A percentile compares a stretch with the other conserved stretches of the same genome.
Evolutionary conservation across 2,797 vertebrate species (phyloP).

Genomic region (Manis javanica): DNA sequence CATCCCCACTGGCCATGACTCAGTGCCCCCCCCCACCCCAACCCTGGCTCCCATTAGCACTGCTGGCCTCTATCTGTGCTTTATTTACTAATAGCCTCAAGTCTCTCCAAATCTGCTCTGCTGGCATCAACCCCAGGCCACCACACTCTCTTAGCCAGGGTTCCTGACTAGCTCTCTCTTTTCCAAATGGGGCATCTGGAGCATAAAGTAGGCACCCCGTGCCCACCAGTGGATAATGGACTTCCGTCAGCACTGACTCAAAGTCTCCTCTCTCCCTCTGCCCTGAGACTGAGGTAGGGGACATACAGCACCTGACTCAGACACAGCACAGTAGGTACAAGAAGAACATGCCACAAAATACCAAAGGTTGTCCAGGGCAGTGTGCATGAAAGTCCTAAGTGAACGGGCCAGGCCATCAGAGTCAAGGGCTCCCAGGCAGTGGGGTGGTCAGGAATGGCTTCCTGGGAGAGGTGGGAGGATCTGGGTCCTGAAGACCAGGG

Average conservation of each 20-base stretch:
- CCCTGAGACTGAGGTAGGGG: background rate
- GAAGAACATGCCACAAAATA: background rate
- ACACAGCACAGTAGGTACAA: background rate
- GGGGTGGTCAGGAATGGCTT: background rate
- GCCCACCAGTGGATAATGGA: background rate
- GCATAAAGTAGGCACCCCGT: background rate
- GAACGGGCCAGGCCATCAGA: background rate
- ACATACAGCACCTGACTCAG: background rate
- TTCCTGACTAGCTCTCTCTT: background rate
- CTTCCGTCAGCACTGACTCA: background rate
- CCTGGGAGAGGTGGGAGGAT: background rate
- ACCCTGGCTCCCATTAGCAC: background rate
- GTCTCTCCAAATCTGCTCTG: constrained; percentile 22
- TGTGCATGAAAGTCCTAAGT: background rate
- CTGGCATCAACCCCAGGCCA: constrained; percentile 13
- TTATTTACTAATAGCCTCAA: constrained; percentile 52
- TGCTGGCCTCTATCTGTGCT: background rate
- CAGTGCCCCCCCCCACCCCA: background rate
- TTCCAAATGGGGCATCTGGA: constrained; percentile 18
- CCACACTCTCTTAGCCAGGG: background rate
- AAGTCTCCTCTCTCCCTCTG: background rate
- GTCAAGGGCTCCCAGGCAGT: background rate
- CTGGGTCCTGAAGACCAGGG: too few relatives aligned
- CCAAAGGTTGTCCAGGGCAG: background rate
- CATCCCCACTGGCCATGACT: background rate